A percentile compares a stretch with the other conserved stretches of the same genome.
phyloP scores from a whole-genome alignment of 2,113 vertebrate genomes.

The Elephantulus edwardii region DNA sequence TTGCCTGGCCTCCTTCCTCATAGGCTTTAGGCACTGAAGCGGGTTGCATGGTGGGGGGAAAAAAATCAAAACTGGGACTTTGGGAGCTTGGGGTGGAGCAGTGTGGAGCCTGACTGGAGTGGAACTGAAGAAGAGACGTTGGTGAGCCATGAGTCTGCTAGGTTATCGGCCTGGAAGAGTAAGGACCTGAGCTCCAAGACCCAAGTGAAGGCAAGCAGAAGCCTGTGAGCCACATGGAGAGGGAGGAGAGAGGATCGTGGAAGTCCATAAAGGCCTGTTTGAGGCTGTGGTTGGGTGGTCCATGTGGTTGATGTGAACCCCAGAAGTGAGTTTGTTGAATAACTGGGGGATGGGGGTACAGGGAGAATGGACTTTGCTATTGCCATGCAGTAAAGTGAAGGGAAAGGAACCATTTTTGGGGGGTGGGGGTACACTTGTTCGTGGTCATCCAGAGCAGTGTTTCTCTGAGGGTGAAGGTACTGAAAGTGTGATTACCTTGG shows the following conservation, averaged over 20 bases:
- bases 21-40: too few species aligned
- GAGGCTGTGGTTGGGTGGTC: background rate
- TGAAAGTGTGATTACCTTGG: background rate
- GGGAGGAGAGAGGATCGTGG: background rate
- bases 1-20: too few species aligned
- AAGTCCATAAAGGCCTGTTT: background rate
- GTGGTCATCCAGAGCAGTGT: too few species aligned
- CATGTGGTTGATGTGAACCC: background rate
- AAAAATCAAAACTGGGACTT: background rate
- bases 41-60: too few species aligned
- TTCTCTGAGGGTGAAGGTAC: too few species aligned
- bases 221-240: background rate
- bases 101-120: background rate
- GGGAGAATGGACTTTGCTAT: background rate
- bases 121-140: background rate
- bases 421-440: background rate
- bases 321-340: background rate
- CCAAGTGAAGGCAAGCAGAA: background rate
- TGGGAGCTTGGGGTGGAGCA: background rate
- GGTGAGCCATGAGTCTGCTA: background rate
- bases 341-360: background rate
- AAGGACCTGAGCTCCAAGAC: background rate
- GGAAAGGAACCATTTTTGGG: background rate
- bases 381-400: too few species aligned
- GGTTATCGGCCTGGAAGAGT: background rate